Evolutionary conservation across 2,113 vertebrate species (phyloP).

Genomic region (Apaloderma vittatum): DNA sequence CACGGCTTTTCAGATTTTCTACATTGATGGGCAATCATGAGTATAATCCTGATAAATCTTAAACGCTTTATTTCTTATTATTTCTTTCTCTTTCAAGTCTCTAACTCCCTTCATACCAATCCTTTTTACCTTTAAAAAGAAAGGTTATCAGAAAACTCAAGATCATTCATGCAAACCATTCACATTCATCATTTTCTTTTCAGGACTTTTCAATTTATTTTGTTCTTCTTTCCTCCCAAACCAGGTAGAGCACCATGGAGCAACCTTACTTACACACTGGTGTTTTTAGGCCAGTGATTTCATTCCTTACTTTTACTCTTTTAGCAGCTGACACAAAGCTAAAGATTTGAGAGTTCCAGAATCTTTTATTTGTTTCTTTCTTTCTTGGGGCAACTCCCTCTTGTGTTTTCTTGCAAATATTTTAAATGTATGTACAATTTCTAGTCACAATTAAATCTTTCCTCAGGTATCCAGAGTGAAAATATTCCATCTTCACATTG

Average conservation of each 20-base stretch:
- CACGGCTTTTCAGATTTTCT: not conserved
- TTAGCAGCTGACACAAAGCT: not conserved
- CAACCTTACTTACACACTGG: not conserved
- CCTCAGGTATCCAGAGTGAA: not conserved
- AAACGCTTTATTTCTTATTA: not conserved
- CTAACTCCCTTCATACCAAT: not conserved
- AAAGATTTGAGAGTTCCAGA: not conserved
- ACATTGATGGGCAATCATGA: not conserved
- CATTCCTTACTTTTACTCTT: not conserved
- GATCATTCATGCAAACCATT: not conserved
- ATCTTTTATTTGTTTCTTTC: not conserved
- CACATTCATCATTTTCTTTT: not conserved
- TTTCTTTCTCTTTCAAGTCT: not conserved
- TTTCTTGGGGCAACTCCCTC: not conserved
- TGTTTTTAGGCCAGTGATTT: not conserved
- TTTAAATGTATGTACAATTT: not conserved
- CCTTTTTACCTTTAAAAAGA: not conserved
- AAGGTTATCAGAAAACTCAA: not conserved
- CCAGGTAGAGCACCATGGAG: not conserved
- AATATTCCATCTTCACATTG: not conserved
- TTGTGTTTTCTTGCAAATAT: not conserved
- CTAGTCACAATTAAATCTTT: not conserved
- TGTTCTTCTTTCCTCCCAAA: accelerated
- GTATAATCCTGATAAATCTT: not conserved
- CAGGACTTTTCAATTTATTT: not conserved